Percentiles rank a stretch among this genome's conserved stretches.
Evolutionary conservation across 2,888 invertebrate species (phyloP).

Genomic region (Eurytoma californica): DNA sequence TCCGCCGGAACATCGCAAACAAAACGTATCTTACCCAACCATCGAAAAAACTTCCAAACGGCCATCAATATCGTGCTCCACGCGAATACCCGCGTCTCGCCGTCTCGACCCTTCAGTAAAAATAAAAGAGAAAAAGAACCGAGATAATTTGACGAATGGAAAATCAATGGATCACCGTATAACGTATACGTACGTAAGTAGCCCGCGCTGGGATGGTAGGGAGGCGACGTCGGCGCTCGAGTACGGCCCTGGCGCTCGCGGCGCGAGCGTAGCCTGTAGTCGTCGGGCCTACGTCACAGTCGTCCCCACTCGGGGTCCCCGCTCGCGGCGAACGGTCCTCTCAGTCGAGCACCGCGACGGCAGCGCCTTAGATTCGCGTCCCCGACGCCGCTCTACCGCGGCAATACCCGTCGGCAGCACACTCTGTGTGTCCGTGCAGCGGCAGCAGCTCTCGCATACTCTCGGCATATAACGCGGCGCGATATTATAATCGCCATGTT

Average conservation of each 20-base stretch:
- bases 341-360: conserved; percentile 33
- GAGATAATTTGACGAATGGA: no score
- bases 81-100: neutral
- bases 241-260: neutral
- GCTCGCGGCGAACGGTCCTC: neutral
- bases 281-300: neutral
- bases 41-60: no score
- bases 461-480: neutral
- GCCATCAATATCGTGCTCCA: no score
- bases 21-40: no score
- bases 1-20: neutral
- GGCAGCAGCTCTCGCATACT: no score
- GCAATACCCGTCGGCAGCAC: neutral
- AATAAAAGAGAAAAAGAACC: neutral
- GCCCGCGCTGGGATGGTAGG: no score
- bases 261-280: neutral
- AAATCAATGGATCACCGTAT: no score
- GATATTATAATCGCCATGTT: conserved; percentile 77
- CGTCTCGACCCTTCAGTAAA: neutral
- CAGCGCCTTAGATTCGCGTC: conserved; percentile 60
- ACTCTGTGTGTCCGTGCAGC: neutral
- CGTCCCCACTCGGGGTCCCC: neutral
- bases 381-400: conserved; percentile 57
- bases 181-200: no score
- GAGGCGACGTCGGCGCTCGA: neutral